Evolutionary conservation across 2,797 vertebrate genomes (phyloP), one percentile per base, ranked within the genome.

Genomic region (Loris lydekkerianus): DNA sequence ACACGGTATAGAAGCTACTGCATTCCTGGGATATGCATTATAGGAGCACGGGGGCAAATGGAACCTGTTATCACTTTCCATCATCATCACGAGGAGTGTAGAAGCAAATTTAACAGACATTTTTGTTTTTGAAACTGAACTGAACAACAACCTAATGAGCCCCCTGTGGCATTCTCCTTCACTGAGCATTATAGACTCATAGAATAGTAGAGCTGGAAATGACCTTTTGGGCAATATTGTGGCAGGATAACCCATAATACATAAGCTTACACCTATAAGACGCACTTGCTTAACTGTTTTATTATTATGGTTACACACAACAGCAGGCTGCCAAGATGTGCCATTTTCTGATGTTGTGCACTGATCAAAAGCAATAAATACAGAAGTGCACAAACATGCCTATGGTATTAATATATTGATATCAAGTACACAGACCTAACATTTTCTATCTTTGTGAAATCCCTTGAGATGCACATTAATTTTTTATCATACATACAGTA

Each of bases 111-210:
- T 80, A 56, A 72, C 34, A 94, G 77, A 63, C 21, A 53, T 63
- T 72, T 91, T 89, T 77, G 27, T 11, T 83, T 93, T 80, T 65
- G 70, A 86, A 75, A 3, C 43, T 76, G 65, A 86, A 76, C 75
- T 85, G 76, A 84, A 67, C 86, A 96, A 61, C 34, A 61, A 72
- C 76, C 76, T 84, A 86, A 84, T 84, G 76, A 94, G 29, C n/a
- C n/a, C 86, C 60, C 60, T 69, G 65, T 89, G 86, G 6, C n/a
- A 40, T 43, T 83, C 37, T 82, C 75, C 63, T 93, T 90, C 60
- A 21, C 8, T 60, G 29, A 81, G 29, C 25, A 60, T 81, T 85
- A 76, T 20, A 92, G 80, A 49, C 80, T 80, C 49, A 14, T 18
- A 77, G 82, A 56, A 76, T 10, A 63, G 25, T 29, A 43, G 67